Percentiles rank a stretch among this genome's conserved stretches.
Evolutionary conservation across 2,797 vertebrate genomes (phyloP).

Genomic region (Petrocephalus schoutedeni): DNA sequence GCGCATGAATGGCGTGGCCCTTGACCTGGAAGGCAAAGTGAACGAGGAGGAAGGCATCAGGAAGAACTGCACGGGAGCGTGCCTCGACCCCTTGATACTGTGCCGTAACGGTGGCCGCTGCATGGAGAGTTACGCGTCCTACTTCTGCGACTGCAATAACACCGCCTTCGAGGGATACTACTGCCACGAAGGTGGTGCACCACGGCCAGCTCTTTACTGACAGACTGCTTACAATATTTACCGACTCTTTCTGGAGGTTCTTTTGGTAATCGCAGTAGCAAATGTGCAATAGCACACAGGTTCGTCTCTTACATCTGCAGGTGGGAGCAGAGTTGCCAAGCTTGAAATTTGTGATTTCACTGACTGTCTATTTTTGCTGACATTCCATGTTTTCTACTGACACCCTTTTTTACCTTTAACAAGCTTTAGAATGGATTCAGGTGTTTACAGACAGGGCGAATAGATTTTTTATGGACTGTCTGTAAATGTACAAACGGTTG

Average conservation of each 20-base stretch:
- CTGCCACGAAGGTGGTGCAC: constrained; percentile 76
- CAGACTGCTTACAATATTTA: neutral
- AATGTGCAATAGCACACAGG: neutral
- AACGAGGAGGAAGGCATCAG: constrained; percentile 81
- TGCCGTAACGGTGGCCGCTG: constrained; percentile 90
- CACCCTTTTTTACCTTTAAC: neutral
- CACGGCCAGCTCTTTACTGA: neutral
- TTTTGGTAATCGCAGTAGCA: neutral
- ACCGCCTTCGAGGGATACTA: constrained; percentile 90
- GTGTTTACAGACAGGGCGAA: neutral
- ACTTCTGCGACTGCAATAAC: constrained; percentile 90
- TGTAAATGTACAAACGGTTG: neutral
- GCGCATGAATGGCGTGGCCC: constrained; percentile 83
- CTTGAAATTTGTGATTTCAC: neutral
- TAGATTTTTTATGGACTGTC: neutral
- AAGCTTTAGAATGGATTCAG: neutral
- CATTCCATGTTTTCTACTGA: neutral
- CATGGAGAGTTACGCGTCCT: constrained; percentile 87
- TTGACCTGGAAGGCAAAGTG: constrained; percentile 88
- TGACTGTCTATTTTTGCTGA: neutral
- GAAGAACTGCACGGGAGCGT: constrained; percentile 86
- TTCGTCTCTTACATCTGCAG: neutral
- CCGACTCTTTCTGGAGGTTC: neutral
- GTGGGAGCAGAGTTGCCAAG: neutral
- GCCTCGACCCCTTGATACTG: constrained; percentile 77